Conservation (phyloP, 1,140 invertebrate species). For the Andrena cerasifolii region DNA sequence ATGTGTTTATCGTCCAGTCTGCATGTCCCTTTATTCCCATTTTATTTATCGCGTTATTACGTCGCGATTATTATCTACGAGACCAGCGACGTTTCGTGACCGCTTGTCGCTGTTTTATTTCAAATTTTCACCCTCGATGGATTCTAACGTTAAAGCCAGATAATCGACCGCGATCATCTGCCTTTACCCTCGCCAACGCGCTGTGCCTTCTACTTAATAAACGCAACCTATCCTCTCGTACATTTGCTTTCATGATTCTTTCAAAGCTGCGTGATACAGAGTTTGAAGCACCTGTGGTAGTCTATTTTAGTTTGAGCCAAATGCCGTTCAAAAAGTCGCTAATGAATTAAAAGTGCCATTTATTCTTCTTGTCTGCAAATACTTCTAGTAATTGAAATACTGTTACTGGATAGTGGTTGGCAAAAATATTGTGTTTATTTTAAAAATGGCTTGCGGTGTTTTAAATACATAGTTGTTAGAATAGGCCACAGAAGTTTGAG, state of each 20-base stretch:
- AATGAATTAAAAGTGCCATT: background rate
- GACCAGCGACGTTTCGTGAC: slow-evolving; percentile 32
- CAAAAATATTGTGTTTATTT: background rate
- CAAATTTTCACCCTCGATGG: slow-evolving; percentile 40
- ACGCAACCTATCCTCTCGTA: background rate
- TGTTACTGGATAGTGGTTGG: background rate
- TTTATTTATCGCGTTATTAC: background rate
- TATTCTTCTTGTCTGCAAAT: background rate
- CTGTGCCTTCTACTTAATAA: slow-evolving; percentile 28
- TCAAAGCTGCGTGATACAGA: background rate
- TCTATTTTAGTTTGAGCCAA: background rate
- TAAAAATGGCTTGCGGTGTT: background rate
- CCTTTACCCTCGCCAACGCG: background rate
- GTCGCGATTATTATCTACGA: background rate
- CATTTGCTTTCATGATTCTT: background rate
- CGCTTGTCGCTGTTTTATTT: slow-evolving; percentile 8
- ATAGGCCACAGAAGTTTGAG: background rate
- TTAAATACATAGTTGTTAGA: background rate
- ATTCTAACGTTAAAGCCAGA: slow-evolving; percentile 32
- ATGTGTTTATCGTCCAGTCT: background rate
- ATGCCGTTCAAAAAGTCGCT: too few species aligned
- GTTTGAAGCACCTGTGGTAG: background rate
- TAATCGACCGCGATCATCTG: slow-evolving; percentile 36
- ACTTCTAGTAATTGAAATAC: too few species aligned
- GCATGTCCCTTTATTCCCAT: background rate